These are phyloP conservation scores for Columba janthina DNA, from an alignment of 2,113 vertebrate species.

Conservation along the genomic window DNA sequence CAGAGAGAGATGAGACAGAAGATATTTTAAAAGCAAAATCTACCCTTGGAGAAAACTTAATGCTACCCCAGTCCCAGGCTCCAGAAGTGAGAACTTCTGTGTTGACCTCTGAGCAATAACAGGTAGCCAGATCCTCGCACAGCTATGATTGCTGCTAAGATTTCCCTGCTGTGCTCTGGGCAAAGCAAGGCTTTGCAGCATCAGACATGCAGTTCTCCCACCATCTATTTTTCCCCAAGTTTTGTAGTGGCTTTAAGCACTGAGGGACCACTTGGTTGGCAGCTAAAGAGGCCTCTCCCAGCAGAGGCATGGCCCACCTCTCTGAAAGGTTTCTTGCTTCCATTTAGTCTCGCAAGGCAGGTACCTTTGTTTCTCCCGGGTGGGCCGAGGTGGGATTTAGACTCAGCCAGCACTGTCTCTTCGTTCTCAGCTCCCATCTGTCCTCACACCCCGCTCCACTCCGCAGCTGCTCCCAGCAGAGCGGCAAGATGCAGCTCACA, in stretches of 20 bases:
- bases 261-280: accelerated
- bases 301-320: not conserved
- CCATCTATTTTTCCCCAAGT: accelerated
- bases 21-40: not conserved
- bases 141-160: not conserved
- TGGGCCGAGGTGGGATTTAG: constrained; percentile 32
- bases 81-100: not conserved
- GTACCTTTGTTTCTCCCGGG: constrained; percentile 52
- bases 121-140: accelerated
- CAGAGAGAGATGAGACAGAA: not conserved
- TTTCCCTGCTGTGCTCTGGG: not conserved
- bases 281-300: not conserved
- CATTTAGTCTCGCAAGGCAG: constrained; percentile 1
- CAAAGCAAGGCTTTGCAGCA: not conserved
- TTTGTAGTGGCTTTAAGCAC: not conserved
- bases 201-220: not conserved
- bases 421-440: constrained; percentile 66
- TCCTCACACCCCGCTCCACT: constrained; percentile 62
- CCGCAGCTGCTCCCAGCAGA: constrained; percentile 62
- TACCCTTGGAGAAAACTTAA: not conserved
- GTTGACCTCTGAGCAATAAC: not conserved
- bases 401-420: constrained; percentile 60
- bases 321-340: not conserved
- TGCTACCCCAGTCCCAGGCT: not conserved
- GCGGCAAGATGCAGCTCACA: constrained; percentile 47